Percentiles rank a stretch among this genome's conserved stretches.
These are phyloP conservation scores for Phrynocephalus guinanensis DNA, from an alignment of 2,797 vertebrate genomes.

Conservation along the genomic window DNA sequence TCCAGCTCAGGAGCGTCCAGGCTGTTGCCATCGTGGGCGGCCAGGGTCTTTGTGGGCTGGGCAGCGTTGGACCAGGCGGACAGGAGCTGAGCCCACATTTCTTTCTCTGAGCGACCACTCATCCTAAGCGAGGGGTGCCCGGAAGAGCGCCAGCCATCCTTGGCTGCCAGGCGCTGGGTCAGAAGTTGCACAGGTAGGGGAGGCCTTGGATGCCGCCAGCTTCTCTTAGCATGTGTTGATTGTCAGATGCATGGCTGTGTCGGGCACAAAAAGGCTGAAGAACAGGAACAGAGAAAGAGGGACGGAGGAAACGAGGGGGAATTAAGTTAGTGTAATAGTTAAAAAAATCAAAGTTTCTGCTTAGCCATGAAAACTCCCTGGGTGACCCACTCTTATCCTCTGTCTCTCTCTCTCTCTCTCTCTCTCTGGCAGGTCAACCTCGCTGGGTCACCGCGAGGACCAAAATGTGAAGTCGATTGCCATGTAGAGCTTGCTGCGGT, in stretches of 20 bases:
- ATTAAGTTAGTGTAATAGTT: no score
- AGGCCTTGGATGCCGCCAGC: background rate
- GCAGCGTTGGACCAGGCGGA: slow-evolving; percentile 78
- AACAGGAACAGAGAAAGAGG: fast-evolving
- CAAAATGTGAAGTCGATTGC: no score
- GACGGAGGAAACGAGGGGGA: no score
- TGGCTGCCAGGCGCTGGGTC: slow-evolving; percentile 27
- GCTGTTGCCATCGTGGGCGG: slow-evolving; percentile 91
- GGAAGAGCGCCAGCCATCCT: slow-evolving; percentile 60
- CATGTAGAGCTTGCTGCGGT: no score
- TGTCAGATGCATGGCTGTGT: slow-evolving; percentile 56
- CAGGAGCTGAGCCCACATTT: slow-evolving; percentile 92
- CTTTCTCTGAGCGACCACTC: slow-evolving; percentile 87
- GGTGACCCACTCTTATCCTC: no score
- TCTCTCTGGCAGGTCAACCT: no score
- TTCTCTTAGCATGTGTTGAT: slow-evolving; percentile 56
- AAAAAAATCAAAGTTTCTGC: no score
- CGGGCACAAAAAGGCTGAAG: slow-evolving; percentile 1
- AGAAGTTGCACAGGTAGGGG: background rate
- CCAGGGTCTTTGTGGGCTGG: slow-evolving; percentile 82
- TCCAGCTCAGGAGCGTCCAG: slow-evolving; percentile 90
- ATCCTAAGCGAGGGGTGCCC: slow-evolving; percentile 78
- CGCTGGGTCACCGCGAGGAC: no score
- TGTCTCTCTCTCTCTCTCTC: no score
- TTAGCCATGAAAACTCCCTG: no score